phyloP scores from a whole-genome alignment of 2,888 invertebrate species.

The Spatulosminthurus flaviceps region DNA sequence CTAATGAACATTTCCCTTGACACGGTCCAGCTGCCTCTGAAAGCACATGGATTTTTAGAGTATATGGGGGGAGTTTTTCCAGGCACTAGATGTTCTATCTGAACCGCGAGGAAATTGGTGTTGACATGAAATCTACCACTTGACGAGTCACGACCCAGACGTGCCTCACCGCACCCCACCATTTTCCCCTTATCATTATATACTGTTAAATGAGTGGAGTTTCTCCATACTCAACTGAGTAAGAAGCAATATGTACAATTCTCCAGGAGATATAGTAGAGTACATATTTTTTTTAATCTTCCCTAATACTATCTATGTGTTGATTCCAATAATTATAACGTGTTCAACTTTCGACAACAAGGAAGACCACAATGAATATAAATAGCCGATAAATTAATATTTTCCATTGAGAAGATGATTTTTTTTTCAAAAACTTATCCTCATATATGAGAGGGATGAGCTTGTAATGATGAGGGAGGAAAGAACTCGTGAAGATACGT shows the following conservation, averaged over 20 bases:
- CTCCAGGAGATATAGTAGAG: too few species aligned
- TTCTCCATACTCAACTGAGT: too few species aligned
- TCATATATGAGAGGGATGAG: background rate
- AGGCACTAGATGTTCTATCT: background rate
- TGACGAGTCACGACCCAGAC: constrained; percentile 35
- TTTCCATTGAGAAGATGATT: background rate
- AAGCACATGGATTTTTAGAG: too few species aligned
- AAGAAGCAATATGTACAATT: too few species aligned
- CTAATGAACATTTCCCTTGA: too few species aligned
- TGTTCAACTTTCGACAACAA: constrained; percentile 1
- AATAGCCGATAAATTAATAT: constrained; percentile 29
- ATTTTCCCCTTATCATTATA: background rate
- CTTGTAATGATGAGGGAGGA: background rate
- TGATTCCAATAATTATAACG: constrained; percentile 31
- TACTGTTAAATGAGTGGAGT: background rate
- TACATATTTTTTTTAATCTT: too few species aligned
- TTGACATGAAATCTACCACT: constrained; percentile 33
- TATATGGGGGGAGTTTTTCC: constrained; percentile 1
- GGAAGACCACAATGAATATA: constrained; percentile 19
- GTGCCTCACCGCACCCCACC: constrained; percentile 30
- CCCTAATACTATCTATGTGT: background rate
- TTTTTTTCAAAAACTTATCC: background rate
- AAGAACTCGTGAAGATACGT: background rate
- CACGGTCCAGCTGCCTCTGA: too few species aligned
- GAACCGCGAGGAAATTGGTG: constrained; percentile 31